Evolutionary conservation across 2,888 invertebrate species (phyloP), one percentile per base, ranked within the genome.

Genomic region (Sphaerophoria taeniata): DNA sequence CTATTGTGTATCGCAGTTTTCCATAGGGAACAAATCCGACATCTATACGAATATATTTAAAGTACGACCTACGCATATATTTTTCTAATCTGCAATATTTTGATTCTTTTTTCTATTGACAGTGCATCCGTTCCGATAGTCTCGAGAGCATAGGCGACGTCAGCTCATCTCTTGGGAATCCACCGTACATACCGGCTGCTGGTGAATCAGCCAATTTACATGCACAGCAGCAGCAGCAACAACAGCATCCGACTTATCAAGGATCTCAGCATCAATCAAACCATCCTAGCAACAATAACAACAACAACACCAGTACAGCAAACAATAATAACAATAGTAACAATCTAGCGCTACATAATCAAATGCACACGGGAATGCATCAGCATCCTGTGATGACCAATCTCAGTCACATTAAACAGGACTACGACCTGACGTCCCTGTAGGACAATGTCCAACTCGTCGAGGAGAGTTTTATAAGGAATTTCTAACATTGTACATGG

Each of bases 401-500:
- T 88, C 90, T 91, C 87, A 91, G 90, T 87, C 92, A 95, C 90
- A 96, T 96, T 90, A 97, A 97, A 93, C 96, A 96, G 88, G 97
- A 97, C 93, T 97, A 97, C 91, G 97, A 96, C 92, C 94, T 97
- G 89, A 97, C 97, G 91, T 95, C 96, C 71, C 94, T 95, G 92
- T 95, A 95, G 94, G 92, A 92, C 76, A 73, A 85, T 73, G 73
- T 77, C 33, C 65, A 69, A 76, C 2, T 76, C 55, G 53, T 77
- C 53, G 69, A 76, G 65, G 39, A 81, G 45, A 83, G 53, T 39
- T 78, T 78, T 74, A 47, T 51, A 63, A 70, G 58, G 58, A 76
- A 73, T 81, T 81, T 77, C 36, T 81, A 81, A 58, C 36, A 84
- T 70, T 63, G 56, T 69, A 63, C 34, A 56, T 24, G 24, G 24